Evolutionary conservation across 2,888 invertebrate genomes (phyloP).

Genomic region (Tetragnatha montana): DNA sequence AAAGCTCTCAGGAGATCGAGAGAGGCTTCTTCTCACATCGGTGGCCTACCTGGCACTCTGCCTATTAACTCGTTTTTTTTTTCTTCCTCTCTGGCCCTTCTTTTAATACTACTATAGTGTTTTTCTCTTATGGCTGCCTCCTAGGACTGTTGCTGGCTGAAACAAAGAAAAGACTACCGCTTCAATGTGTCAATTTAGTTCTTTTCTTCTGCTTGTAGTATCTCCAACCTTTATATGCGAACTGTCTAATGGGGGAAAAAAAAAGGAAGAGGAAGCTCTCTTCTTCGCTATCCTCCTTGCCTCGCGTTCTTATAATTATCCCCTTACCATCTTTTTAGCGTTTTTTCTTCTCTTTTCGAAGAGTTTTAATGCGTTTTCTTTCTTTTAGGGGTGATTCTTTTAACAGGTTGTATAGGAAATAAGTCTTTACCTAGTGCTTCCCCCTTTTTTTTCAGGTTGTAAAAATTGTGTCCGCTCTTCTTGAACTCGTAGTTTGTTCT

Average conservation of each 20-base stretch:
- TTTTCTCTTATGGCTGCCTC: conserved; percentile 6
- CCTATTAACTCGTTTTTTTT: conserved; percentile 31
- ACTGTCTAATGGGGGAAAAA: not conserved
- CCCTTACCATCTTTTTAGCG: not conserved
- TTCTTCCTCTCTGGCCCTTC: conserved; percentile 5
- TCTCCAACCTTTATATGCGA: conserved; percentile 14
- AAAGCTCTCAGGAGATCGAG: not conserved
- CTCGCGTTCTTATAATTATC: not conserved
- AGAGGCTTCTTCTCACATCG: conserved; percentile 1
- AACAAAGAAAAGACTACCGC: conserved; percentile 33
- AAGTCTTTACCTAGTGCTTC: not conserved
- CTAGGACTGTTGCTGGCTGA: conserved; percentile 18
- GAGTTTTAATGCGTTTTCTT: not conserved
- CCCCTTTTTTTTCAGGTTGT: not conserved
- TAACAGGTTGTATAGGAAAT: not conserved
- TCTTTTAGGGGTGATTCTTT: not conserved
- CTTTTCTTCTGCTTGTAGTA: conserved; percentile 12
- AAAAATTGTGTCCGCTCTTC: not conserved
- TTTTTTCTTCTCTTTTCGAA: not conserved
- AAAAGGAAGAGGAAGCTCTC: not conserved
- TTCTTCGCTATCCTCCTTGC: not conserved
- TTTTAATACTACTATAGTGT: conserved; percentile 1
- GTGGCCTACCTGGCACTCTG: conserved; percentile 69
- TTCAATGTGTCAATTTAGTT: conserved; percentile 42
- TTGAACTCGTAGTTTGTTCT: not conserved